phyloP scores from a whole-genome alignment of 2,113 vertebrate species.

The Paracyprichromis sp. region DNA sequence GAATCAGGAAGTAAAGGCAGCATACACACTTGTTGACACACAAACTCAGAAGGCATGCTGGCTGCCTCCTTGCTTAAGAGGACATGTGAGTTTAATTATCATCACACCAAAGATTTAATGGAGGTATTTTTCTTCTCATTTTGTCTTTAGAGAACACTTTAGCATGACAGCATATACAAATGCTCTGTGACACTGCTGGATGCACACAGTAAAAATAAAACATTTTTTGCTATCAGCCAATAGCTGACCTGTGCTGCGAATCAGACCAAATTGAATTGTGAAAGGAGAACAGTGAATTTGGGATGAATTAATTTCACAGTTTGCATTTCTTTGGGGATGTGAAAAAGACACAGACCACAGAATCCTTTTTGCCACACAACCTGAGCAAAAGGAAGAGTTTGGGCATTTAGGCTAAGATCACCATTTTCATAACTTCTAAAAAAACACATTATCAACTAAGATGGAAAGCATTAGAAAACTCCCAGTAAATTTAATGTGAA shows the following conservation, averaged over 20 bases:
- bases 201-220: neutral
- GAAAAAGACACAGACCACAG: neutral
- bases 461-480: neutral
- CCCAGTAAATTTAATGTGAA: neutral
- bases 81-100: constrained; percentile 54
- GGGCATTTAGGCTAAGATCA: neutral
- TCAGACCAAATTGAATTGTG: neutral
- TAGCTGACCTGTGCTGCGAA: neutral
- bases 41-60: neutral
- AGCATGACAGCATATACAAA: neutral
- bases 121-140: neutral
- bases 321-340: neutral
- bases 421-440: neutral
- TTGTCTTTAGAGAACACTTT: neutral
- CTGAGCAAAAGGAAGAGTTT: neutral
- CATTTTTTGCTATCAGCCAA: neutral
- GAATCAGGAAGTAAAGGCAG: neutral
- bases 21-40: neutral
- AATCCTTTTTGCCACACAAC: neutral
- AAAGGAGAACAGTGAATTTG: neutral
- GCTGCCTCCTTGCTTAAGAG: constrained; percentile 8
- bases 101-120: constrained; percentile 22
- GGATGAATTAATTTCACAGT: neutral
- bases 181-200: neutral
- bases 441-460: neutral